Base-by-base conservation (phyloP, 2,113 vertebrate species). In the Ictidomys tridecemlineatus region DNA sequence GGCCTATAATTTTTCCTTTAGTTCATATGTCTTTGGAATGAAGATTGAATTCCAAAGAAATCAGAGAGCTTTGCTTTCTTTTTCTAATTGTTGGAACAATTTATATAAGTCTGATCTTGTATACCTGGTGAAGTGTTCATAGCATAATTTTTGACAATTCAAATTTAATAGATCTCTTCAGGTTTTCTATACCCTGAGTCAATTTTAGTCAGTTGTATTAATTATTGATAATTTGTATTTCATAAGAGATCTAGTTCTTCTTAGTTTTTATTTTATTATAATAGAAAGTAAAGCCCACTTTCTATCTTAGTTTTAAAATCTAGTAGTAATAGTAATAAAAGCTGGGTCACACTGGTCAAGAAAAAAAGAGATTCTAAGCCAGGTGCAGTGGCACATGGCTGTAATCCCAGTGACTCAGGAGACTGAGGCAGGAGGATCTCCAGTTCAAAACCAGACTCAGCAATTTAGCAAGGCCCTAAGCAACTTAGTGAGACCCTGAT, bases 251-350 rank as follows among this genome's bases (percentile, higher is more conserved):
- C 56, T 8, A 58, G 22, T 58, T 58, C 26, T 28, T 63, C 24
- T 63, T 63, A 63, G 26, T 63, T 28, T 63, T 63, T 10, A 10
- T 63, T 63, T 63, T 63, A 53, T 53, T 53, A 53, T 53, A 63
- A 24, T 28, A 63, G 24, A 58, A 58, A 63, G 61, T 61, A 63
- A 63, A 63, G 24, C 24, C 61, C 9, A 63, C 61, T 63, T 28
- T 26, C 9, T 28, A 86, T 48, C 85, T 11, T 61, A 88, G 53
- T 77, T 93, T 89, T n/a, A 86, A 96, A 94, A 70, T 85, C 85
- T 79, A 72, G 1, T 77, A 86, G 53, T 18, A 61, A 61, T 63
- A 63, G 61, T 63, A 63, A 63, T 63, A 63, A 63, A 63, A 63
- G 61, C 24, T 63, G 61, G 61, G 61, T 63, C 61, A 10, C 61